Evolutionary conservation across 2,888 invertebrate genomes (phyloP).

Genomic region (Caenorhabditis panamensis): DNA sequence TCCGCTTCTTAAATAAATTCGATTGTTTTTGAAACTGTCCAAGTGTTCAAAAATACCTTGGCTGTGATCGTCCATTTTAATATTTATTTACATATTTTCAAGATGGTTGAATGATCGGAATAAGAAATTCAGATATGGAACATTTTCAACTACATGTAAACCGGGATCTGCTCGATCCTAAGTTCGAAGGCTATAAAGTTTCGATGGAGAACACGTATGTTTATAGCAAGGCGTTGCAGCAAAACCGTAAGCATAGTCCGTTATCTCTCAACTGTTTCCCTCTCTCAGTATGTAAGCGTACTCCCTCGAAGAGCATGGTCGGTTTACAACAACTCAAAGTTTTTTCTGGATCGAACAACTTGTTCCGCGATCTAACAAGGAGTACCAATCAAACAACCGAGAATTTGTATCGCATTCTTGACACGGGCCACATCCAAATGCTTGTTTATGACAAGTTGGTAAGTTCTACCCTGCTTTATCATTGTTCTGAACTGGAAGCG

Average conservation of each 20-base stretch:
- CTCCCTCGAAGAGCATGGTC: slow-evolving; percentile 19
- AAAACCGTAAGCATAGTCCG: slow-evolving; percentile 7
- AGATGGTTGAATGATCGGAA: neutral
- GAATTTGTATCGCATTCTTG: slow-evolving; percentile 41
- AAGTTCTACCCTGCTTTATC: too few species aligned
- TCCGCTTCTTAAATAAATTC: too few species aligned
- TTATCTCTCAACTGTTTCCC: too few species aligned
- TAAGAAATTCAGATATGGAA: slow-evolving; percentile 20
- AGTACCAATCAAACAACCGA: slow-evolving; percentile 12
- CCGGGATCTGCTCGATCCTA: slow-evolving; percentile 48
- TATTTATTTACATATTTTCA: too few species aligned
- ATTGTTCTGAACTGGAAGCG: too few species aligned
- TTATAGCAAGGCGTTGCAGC: slow-evolving; percentile 19
- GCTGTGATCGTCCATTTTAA: too few species aligned
- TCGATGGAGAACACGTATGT: slow-evolving; percentile 52
- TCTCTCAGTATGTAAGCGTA: slow-evolving; percentile 2
- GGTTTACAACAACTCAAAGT: slow-evolving; percentile 61
- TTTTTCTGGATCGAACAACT: slow-evolving; percentile 50
- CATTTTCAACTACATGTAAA: slow-evolving; percentile 48
- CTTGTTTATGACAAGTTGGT: slow-evolving; percentile 18
- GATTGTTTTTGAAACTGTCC: too few species aligned
- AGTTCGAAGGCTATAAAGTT: slow-evolving; percentile 68
- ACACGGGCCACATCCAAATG: slow-evolving; percentile 40
- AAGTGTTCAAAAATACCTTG: too few species aligned
- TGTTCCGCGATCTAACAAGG: slow-evolving; percentile 36